These are phyloP conservation scores for Watersipora subatra DNA, from an alignment of 1,140 invertebrate genomes.

Conservation along the genomic window DNA sequence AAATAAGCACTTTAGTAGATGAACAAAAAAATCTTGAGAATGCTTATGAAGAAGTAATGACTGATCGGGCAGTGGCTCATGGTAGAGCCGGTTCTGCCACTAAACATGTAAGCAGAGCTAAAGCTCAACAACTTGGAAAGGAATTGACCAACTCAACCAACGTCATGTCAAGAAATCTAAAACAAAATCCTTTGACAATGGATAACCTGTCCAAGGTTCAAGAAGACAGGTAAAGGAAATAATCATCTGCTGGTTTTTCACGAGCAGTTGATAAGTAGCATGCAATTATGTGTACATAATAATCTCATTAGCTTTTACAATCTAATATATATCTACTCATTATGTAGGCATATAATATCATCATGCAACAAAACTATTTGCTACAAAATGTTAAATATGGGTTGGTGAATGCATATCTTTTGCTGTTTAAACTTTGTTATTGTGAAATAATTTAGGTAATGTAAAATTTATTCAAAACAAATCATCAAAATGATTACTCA, in stretches of 20 bases:
- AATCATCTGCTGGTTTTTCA: neutral
- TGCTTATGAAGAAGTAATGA: constrained; percentile 22
- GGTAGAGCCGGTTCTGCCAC: neutral
- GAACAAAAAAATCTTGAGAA: constrained; percentile 25
- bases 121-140: constrained; percentile 15
- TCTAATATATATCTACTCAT: too few relatives aligned
- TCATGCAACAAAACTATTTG: too few relatives aligned
- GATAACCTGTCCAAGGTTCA: constrained; percentile 37
- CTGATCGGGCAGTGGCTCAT: constrained; percentile 13
- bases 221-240: constrained; percentile 24
- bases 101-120: constrained; percentile 14
- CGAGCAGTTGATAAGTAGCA: too few relatives aligned
- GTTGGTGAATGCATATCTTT: too few relatives aligned
- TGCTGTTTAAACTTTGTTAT: too few relatives aligned
- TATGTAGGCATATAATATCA: too few relatives aligned
- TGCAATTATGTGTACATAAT: too few relatives aligned
- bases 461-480: too few relatives aligned
- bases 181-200: constrained; percentile 33
- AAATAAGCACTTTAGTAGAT: constrained; percentile 24
- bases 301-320: too few relatives aligned
- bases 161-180: constrained; percentile 27
- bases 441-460: too few relatives aligned
- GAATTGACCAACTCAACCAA: constrained; percentile 32
- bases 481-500: too few relatives aligned
- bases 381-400: too few relatives aligned